These are phyloP conservation scores for Umimayanthus chanpuru DNA, from an alignment of 92 coral and sea anemone species.

Conservation along the genomic window DNA sequence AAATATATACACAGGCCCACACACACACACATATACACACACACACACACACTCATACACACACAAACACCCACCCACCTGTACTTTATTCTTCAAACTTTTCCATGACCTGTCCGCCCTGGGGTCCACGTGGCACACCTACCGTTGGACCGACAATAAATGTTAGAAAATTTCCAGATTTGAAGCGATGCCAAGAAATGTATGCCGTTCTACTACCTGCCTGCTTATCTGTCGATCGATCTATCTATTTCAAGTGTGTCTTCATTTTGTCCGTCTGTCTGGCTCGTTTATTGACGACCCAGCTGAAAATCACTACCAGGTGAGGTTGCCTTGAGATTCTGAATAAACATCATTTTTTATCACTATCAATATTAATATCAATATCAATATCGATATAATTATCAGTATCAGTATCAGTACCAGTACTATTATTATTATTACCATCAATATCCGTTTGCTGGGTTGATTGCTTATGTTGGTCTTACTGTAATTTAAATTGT, in stretches of 20 bases:
- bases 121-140: constrained; percentile 92
- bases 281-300: no score
- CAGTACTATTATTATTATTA: no score
- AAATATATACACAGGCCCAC: background rate
- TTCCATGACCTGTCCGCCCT: constrained; percentile 85
- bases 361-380: no score
- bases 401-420: no score
- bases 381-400: no score
- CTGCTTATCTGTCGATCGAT: background rate
- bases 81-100: constrained; percentile 69
- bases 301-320: no score
- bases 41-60: constrained; percentile 59
- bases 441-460: no score
- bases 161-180: background rate
- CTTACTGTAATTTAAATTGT: no score
- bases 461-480: no score
- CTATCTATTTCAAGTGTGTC: background rate
- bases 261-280: background rate
- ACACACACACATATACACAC: constrained; percentile 32
- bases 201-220: background rate
- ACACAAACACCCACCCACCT: constrained; percentile 50
- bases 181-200: background rate
- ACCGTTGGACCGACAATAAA: background rate
- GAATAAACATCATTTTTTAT: no score
- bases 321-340: no score